Conservation (phyloP, 2,888 invertebrate species). For the Ectemnius cavifrons region DNA sequence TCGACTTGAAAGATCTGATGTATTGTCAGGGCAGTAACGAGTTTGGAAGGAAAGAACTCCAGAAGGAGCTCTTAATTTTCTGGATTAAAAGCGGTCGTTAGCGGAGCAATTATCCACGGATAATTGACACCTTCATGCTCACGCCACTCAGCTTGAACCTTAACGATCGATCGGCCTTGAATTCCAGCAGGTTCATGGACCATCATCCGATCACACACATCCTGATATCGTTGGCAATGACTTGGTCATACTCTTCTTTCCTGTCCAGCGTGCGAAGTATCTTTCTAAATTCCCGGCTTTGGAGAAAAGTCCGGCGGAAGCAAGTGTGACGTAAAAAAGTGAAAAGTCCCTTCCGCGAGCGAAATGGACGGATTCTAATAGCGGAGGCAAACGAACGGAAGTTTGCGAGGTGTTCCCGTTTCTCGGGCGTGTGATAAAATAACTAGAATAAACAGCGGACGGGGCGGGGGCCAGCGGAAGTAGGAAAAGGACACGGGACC, state of each 20-base stretch:
- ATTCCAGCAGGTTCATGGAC: no score
- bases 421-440: conserved; percentile 73
- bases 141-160: no score
- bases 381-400: conserved; percentile 62
- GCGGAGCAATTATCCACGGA: conserved; percentile 41
- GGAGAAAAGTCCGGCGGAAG: no score
- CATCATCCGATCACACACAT: no score
- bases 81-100: conserved; percentile 21
- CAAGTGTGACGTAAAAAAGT: neutral
- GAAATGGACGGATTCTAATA: conserved; percentile 18
- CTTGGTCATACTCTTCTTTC: no score
- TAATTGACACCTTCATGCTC: conserved; percentile 55
- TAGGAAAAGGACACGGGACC: conserved; percentile 46
- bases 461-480: conserved; percentile 53
- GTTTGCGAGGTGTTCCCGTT: conserved; percentile 70
- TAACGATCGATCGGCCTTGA: no score
- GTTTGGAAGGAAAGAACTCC: conserved; percentile 1
- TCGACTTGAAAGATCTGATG: no score
- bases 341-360: conserved; percentile 4
- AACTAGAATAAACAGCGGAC: conserved; percentile 73
- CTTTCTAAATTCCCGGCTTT: no score
- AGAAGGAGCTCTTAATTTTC: conserved; percentile 28
- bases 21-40: no score
- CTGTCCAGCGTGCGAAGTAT: no score
- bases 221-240: no score